Base-by-base conservation (phyloP, 2,113 vertebrate species). In the Coregonus clupeaformis region DNA sequence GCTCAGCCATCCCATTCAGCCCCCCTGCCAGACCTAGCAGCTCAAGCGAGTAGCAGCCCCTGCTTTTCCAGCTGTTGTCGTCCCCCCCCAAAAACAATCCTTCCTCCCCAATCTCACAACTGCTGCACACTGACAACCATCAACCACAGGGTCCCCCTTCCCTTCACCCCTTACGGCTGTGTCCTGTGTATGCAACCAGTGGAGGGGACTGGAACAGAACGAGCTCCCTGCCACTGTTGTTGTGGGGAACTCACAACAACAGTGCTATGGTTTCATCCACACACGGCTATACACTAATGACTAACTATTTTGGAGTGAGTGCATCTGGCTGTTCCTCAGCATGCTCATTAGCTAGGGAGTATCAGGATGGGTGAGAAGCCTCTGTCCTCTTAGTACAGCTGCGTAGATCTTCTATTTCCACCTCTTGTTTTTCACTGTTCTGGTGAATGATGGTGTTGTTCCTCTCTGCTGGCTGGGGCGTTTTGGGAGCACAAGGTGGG, bases 1-100 rank as follows among this genome's bases (percentile, higher is more conserved):
- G 29, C 80, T 84, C 86, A 80, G 85, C 84, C 83, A 77, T 83
- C 80, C 82, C 71, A n/a, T 71, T 83, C 82, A 86, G 73, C 71
- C 29, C 52, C 70, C 87, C 85, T 29, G 80, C 86, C 77, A 81
- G 64, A 82, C 69, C 65, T 78, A 81, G 30, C 77, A 70, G 3
- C 74, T 68, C 29, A 36, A n/a, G 65, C 6, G 64, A 75, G 22
- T 24, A 77, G 63, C 75, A 74, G 83, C 76, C 85, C 32, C 67
- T 47, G 78, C 80, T 79, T 69, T 62, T 80, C 75, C 81, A 84
- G 86, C 83, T 82, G 74, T 81, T 77, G 65, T 36, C 18, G 30
- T 60, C 3, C 16, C 5, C 57, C 18, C 69, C 64, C 27, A 63
- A 5, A n/a, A n/a, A n/a, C n/a, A n/a, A n/a, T n/a, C n/a, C n/a